Percentiles rank a stretch among this genome's conserved stretches.
Conservation (phyloP, 2,113 vertebrate genomes). For the Dermatemys mawii region DNA sequence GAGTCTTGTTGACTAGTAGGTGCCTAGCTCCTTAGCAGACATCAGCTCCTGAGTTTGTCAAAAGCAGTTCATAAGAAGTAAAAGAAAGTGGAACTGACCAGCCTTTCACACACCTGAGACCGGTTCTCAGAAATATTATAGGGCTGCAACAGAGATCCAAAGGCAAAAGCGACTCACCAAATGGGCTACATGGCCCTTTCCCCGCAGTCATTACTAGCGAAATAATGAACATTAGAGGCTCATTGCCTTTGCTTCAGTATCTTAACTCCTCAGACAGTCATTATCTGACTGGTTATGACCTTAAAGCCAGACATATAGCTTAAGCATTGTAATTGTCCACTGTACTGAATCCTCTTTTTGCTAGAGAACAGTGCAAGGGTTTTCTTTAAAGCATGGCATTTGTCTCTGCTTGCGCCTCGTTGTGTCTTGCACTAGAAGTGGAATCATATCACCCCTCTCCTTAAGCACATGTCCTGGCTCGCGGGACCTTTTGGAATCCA, state of each 20-base stretch:
- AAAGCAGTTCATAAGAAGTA: neutral
- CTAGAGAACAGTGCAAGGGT: neutral
- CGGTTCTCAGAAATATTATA: rapidly evolving
- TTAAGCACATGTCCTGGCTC: neutral
- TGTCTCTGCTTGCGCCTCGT: neutral
- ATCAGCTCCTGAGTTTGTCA: neutral
- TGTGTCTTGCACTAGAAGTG: neutral
- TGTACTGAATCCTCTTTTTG: slow-evolving; percentile 2
- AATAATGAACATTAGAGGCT: slow-evolving; percentile 5
- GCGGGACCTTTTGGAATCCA: neutral
- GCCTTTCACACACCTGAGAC: neutral
- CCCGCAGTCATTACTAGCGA: neutral
- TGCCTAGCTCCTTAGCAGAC: neutral
- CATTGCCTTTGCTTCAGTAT: neutral
- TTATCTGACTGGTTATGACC: neutral
- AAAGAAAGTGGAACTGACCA: neutral
- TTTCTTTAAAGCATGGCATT: rapidly evolving
- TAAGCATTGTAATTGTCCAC: slow-evolving; percentile 26
- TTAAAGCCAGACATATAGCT: neutral
- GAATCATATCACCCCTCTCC: neutral
- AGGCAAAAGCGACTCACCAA: slow-evolving; percentile 2
- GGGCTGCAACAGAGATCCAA: neutral
- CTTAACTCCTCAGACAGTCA: slow-evolving; percentile 28
- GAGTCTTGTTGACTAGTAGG: neutral
- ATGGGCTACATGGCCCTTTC: rapidly evolving